Base-by-base conservation (phyloP, 2,113 vertebrate species). In the Vireo altiloquus region DNA sequence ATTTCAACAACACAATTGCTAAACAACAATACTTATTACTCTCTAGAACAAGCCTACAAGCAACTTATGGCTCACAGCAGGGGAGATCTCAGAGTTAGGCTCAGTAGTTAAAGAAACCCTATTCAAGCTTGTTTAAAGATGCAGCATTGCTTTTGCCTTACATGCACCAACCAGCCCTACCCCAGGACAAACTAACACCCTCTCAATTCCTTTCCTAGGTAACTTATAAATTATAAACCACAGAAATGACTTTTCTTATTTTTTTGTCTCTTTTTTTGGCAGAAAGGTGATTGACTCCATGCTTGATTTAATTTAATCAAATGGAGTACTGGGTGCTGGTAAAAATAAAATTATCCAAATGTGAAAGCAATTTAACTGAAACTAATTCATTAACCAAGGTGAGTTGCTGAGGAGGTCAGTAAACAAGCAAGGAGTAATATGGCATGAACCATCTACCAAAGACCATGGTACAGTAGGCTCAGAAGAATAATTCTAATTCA, bases 1-100 rank as follows among this genome's bases (percentile, higher is more conserved):
- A 98, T 98, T 98, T 98, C 98, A 98, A 98, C 98, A 98, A 96
- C 97, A 97, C 98, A 98, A 98, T 97, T 98, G 98, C 98, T 97
- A 97, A 98, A 98, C 98, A 98, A 98, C 98, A 98, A 98, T 98
- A 98, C 98, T 98, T 98, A 98, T 98, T 98, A 98, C 98, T 97
- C 96, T 96, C 93, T 87, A 96, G 98, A 98, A 98, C 97, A 98
- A 98, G 96, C 92, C 96, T 88, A 96, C 96, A 92, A 97, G 97
- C 96, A 92, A 95, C 94, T 97, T 96, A 95, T n/a, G 87, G 90
- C 92, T 97, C 98, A 83, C 98, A 97, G 98, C 96, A 90, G 98
- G 98, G 93, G 92, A 96, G 75, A 76, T 70, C 92, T 95, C 89
- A 22, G n/a, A 97, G 79, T 93, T 82, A 59, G 94, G 74, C 71